Evolutionary conservation across 2,797 vertebrate species (phyloP).

Genomic region (Coregonus sp.): DNA sequence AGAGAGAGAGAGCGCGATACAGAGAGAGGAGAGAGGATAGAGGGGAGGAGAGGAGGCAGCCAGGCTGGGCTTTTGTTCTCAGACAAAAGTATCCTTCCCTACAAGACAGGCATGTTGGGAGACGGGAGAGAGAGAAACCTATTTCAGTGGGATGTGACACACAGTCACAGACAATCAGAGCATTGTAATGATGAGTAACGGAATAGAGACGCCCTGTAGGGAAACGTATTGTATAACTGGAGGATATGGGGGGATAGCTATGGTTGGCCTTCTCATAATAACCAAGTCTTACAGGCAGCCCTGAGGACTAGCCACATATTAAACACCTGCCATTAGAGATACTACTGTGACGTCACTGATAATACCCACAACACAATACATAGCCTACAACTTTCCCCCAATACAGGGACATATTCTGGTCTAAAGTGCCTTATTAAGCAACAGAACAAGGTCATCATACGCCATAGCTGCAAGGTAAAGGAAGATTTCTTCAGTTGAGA

Average conservation of each 20-base stretch:
- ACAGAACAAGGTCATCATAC: constrained; percentile 29
- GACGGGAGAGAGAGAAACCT: not conserved
- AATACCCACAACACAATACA: constrained; percentile 1
- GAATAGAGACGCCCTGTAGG: not conserved
- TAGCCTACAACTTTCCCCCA: constrained; percentile 11
- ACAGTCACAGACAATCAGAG: not conserved
- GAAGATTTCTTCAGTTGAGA: constrained; percentile 17
- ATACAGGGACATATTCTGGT: constrained; percentile 14
- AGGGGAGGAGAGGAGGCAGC: not conserved
- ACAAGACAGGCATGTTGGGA: constrained; percentile 9
- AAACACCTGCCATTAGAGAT: constrained; percentile 37
- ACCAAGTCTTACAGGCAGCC: constrained; percentile 9
- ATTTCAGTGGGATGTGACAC: not conserved
- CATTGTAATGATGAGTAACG: not conserved
- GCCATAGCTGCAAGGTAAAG: constrained; percentile 28
- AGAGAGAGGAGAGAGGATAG: not conserved
- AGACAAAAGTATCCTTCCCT: constrained; percentile 8
- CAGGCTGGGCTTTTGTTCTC: constrained; percentile 12
- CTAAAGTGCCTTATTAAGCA: constrained; percentile 26
- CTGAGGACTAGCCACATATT: not conserved
- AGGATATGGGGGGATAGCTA: not conserved
- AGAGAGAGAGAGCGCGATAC: not conserved
- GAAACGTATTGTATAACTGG: constrained; percentile 16
- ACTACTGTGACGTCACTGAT: constrained; percentile 49
- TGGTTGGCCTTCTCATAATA: constrained; percentile 11